phyloP scores from a whole-genome alignment of 2,113 vertebrate species.

The Nothocercus nigrocapillus region DNA sequence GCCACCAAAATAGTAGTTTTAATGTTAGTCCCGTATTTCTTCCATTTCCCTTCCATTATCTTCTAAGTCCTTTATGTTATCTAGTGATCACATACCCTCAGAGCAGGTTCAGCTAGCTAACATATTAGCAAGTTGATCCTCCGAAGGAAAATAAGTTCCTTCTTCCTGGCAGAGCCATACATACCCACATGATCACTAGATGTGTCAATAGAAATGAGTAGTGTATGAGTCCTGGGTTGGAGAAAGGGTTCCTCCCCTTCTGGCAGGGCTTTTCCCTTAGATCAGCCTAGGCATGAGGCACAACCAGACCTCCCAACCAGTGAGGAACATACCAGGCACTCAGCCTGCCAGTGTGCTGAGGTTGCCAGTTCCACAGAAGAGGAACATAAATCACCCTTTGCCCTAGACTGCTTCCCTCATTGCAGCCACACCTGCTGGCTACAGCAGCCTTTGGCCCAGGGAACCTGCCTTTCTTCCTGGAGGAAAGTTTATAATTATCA shows the following conservation, averaged over 20 bases:
- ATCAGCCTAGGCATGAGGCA: not conserved
- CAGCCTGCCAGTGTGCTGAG: not conserved
- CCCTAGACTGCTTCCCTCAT: not conserved
- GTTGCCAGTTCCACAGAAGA: not conserved
- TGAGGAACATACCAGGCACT: not conserved
- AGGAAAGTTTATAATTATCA: not conserved
- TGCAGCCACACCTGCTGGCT: not conserved
- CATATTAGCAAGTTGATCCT: not conserved
- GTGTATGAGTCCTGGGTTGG: not conserved
- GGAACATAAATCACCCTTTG: not conserved
- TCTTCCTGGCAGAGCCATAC: not conserved
- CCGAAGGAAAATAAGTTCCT: not conserved
- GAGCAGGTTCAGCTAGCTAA: not conserved
- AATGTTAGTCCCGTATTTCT: not conserved
- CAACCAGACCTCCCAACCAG: not conserved
- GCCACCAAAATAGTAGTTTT: not conserved
- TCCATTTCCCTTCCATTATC: not conserved
- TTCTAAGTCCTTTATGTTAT: not conserved
- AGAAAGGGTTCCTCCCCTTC: not conserved
- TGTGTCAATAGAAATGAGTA: not conserved
- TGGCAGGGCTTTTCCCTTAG: not conserved
- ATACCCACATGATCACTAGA: not conserved
- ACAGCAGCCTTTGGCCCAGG: not conserved
- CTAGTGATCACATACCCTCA: accelerated
- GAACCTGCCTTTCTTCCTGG: not conserved